These are phyloP conservation scores for Glyphotaelius pellucidus DNA, from an alignment of 2,888 invertebrate species.

Conservation along the genomic window DNA sequence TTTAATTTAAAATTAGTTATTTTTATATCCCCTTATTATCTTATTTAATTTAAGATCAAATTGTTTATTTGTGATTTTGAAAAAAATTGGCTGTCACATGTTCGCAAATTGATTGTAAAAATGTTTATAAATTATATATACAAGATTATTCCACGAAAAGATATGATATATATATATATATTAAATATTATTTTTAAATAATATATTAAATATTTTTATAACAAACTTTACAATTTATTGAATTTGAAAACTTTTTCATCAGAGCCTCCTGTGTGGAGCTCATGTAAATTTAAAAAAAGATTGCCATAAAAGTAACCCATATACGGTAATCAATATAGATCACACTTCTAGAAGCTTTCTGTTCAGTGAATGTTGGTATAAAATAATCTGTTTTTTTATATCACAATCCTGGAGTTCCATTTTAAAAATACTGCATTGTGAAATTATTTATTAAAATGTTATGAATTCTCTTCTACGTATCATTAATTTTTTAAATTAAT, in stretches of 20 bases:
- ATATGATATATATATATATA: not conserved
- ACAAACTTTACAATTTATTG: conserved; percentile 6
- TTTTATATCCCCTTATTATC: not conserved
- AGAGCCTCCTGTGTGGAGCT: no score
- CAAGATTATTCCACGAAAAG: not conserved
- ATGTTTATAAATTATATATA: not conserved
- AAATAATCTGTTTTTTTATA: no score
- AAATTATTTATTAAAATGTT: not conserved
- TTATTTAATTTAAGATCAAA: not conserved
- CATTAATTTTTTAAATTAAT: not conserved
- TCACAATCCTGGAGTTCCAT: no score
- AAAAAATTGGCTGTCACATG: conserved; percentile 11
- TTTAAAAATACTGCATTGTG: not conserved
- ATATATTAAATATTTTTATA: conserved; percentile 24
- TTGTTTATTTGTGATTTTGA: not conserved
- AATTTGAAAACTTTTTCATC: not conserved
- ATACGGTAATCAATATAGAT: no score
- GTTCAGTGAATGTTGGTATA: no score
- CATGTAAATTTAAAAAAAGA: no score
- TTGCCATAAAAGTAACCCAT: no score
- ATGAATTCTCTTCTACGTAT: no score
- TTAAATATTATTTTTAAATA: not conserved
- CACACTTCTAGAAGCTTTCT: no score
- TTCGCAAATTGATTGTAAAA: not conserved
- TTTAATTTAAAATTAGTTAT: conserved; percentile 11